Base-by-base conservation (phyloP, 2,888 invertebrate species). In the Cheilosia soror region DNA sequence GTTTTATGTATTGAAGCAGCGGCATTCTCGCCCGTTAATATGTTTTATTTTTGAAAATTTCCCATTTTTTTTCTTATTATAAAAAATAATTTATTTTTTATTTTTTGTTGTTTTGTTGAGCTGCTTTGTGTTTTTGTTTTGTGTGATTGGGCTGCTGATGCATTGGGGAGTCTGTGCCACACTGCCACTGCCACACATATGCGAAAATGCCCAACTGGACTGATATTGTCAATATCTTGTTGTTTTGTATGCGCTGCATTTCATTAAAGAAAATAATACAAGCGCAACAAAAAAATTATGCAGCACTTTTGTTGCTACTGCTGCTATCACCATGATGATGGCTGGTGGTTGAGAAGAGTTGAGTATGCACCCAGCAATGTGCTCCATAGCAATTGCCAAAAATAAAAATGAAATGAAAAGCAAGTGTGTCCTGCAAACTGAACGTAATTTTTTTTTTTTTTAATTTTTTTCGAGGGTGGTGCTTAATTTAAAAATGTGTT, bases 401-500 rank as follows among this genome's bases (percentile, higher is more conserved):
- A 81, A 84, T 27, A 57, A 75, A 81, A 81, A 76, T 63, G 65
- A 79, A 79, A 79, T 63, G 55, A 72, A 60, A 72, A 57, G 57
- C 73, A 72, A 85, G 76, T 77, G 81, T 85, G 81, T 85, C 85
- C 85, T 81, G 81, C 76, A 77, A 85, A 76, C 63, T 15, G 27
- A 69, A 71, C 11, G 37, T 37, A 63, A 40, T 68, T 49, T 53
- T 57, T 20, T 40, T 13, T 60, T 44, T 47, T 57, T 37, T 37
- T 6, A 5, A 11, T 51, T 65, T 33, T 29, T 53, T 37, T 55
- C 58, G 85, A 47, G 81, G 85, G 85, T 85, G 85, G 85, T 85
- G 81, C 85, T 85, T 85, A 85, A 85, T 81, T 81, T 85, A 85
- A 85, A 85, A 85, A 85, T 85, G 85, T 85, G 85, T 77, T 85